phyloP scores from a whole-genome alignment of 1,140 invertebrate genomes.

The Zaprionus lachaisei region DNA sequence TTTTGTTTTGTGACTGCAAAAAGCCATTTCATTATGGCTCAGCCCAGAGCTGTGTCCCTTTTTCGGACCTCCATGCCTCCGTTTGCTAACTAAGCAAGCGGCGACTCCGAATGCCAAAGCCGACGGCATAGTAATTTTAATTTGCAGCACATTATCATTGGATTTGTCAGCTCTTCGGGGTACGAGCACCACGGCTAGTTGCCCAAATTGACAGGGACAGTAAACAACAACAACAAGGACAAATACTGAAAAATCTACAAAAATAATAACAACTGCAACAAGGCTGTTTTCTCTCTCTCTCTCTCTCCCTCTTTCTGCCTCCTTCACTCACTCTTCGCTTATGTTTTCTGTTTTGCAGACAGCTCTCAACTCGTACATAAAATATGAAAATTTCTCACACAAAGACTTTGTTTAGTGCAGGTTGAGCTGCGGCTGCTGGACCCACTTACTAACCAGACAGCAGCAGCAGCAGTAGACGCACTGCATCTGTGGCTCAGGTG shows the following conservation, averaged over 20 bases:
- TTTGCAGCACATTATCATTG: constrained; percentile 73
- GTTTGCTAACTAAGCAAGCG: constrained; percentile 36
- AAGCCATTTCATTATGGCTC: constrained; percentile 69
- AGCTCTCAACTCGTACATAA: constrained; percentile 62
- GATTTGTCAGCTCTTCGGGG: constrained; percentile 47
- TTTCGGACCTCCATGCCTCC: constrained; percentile 34
- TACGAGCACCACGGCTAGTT: constrained; percentile 28
- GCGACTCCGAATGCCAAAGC: constrained; percentile 48
- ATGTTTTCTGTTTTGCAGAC: constrained; percentile 23
- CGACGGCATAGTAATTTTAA: constrained; percentile 74
- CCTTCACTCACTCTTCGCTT: constrained; percentile 3
- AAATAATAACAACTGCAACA: constrained; percentile 40
- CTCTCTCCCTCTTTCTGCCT: background rate
- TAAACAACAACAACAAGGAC: constrained; percentile 10
- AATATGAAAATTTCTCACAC: constrained; percentile 74
- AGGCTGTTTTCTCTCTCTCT: constrained; percentile 15
- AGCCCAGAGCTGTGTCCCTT: constrained; percentile 11
- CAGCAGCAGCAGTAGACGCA: constrained; percentile 39
- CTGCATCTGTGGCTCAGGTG: constrained; percentile 39
- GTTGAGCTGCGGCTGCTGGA: constrained; percentile 45
- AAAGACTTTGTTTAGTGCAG: constrained; percentile 73
- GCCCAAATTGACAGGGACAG: constrained; percentile 62
- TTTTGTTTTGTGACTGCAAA: constrained; percentile 44
- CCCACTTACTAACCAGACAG: constrained; percentile 50
- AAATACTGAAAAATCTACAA: background rate